Conservation (phyloP, 2,113 vertebrate species). For the Eulemur rufifrons region DNA sequence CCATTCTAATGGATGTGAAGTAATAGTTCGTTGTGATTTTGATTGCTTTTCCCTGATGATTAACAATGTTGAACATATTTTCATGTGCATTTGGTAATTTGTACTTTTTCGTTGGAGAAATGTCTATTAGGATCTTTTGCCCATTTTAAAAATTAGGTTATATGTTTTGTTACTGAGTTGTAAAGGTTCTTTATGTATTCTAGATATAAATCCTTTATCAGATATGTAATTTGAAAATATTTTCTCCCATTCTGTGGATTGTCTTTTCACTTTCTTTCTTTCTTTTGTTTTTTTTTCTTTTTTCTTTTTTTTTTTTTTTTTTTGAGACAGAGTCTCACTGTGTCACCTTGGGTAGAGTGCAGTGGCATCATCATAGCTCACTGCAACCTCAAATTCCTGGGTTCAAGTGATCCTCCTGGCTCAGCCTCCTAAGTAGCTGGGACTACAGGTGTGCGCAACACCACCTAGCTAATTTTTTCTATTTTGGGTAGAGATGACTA, state of each 20-base stretch:
- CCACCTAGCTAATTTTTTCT: too few relatives aligned
- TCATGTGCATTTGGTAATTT: neutral
- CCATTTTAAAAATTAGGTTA: neutral
- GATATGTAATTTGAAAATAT: neutral
- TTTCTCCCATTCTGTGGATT: neutral
- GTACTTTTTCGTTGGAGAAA: neutral
- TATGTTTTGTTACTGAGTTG: neutral
- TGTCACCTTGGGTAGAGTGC: too few relatives aligned
- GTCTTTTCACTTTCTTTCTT: neutral
- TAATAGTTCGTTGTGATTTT: neutral
- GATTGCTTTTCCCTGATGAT: neutral
- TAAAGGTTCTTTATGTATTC: neutral
- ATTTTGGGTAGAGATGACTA: too few relatives aligned
- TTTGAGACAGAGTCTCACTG: too few relatives aligned
- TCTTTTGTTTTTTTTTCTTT: too few relatives aligned
- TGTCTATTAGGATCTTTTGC: neutral
- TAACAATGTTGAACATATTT: neutral
- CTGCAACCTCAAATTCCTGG: too few relatives aligned
- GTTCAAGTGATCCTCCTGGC: too few relatives aligned
- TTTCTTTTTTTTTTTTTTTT: too few relatives aligned
- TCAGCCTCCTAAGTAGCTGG: too few relatives aligned
- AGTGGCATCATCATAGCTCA: too few relatives aligned
- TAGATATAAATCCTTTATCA: neutral
- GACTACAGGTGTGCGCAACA: too few relatives aligned
- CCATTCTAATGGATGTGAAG: neutral